phyloP scores from a whole-genome alignment of 2,888 invertebrate species.

The Myathropa florea region DNA sequence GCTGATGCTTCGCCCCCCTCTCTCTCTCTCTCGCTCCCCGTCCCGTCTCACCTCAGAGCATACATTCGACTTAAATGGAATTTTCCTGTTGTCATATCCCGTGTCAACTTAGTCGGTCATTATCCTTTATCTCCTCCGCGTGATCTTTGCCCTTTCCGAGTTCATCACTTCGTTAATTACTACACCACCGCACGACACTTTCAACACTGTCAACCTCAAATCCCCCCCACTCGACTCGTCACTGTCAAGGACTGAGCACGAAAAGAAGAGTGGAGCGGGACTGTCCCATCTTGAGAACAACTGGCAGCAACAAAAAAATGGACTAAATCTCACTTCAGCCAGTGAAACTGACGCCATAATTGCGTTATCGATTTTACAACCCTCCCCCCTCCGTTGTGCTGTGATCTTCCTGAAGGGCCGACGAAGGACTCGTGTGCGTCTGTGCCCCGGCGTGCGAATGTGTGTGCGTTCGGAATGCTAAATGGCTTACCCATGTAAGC shows the following conservation, averaged over 20 bases:
- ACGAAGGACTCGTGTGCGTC: background rate
- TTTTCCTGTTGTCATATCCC: constrained; percentile 35
- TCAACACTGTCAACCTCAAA: constrained; percentile 39
- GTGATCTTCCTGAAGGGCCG: background rate
- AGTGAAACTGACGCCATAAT: constrained; percentile 41
- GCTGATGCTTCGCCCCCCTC: too few relatives aligned
- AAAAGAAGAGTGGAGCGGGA: background rate
- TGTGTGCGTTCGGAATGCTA: constrained; percentile 34
- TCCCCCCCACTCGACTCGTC: background rate
- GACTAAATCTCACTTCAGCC: background rate
- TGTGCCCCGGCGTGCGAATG: background rate
- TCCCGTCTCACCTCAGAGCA: too few relatives aligned
- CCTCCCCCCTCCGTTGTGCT: background rate
- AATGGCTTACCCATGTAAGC: constrained; percentile 70
- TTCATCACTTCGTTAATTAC: constrained; percentile 35
- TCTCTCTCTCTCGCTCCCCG: too few relatives aligned
- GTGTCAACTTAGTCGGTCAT: constrained; percentile 29
- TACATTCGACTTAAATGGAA: constrained; percentile 1
- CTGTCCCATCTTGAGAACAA: background rate
- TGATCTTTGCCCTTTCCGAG: constrained; percentile 2
- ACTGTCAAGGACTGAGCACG: background rate
- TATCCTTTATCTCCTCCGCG: constrained; percentile 1
- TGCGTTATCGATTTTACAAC: constrained; percentile 65
- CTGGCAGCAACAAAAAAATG: constrained; percentile 1
- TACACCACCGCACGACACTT: constrained; percentile 43